Percentiles rank a stretch among this genome's conserved stretches.
Evolutionary conservation across 1,140 invertebrate genomes (phyloP).

Genomic region (Drosophila nikananu): DNA sequence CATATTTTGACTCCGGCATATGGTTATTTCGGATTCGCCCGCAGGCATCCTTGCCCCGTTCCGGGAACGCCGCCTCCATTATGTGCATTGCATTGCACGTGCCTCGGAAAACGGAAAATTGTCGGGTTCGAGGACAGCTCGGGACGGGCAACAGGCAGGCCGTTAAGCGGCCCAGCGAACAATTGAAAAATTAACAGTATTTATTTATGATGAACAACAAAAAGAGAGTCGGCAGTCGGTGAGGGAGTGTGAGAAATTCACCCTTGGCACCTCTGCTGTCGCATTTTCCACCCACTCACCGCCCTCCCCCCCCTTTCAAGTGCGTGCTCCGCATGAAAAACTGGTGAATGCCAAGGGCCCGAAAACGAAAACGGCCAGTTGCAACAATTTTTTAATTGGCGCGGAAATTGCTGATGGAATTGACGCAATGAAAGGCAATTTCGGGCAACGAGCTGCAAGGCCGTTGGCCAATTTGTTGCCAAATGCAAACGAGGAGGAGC

Average conservation of each 20-base stretch:
- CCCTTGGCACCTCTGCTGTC: too few species aligned
- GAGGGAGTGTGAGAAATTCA: neutral
- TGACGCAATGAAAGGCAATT: slow-evolving; percentile 70
- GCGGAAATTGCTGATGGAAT: slow-evolving; percentile 77
- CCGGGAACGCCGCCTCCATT: slow-evolving; percentile 22
- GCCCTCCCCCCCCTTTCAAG: neutral
- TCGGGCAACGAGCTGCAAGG: slow-evolving; percentile 38
- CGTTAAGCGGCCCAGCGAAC: slow-evolving; percentile 66
- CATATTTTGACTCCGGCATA: slow-evolving; percentile 52
- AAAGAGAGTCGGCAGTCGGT: too few species aligned
- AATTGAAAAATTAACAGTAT: slow-evolving; percentile 84
- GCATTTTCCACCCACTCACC: slow-evolving; percentile 14
- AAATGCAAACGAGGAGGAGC: slow-evolving; percentile 33
- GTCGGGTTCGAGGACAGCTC: neutral
- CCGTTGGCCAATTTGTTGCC: slow-evolving; percentile 48
- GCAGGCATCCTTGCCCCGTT: slow-evolving; percentile 18
- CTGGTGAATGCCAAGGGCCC: slow-evolving; percentile 47
- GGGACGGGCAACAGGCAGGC: slow-evolving; percentile 17
- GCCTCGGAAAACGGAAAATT: slow-evolving; percentile 23
- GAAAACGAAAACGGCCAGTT: slow-evolving; percentile 44
- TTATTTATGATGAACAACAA: slow-evolving; percentile 77
- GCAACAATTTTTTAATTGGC: slow-evolving; percentile 77
- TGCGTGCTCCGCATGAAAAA: slow-evolving; percentile 74
- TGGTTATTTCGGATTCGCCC: slow-evolving; percentile 27
- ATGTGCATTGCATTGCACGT: slow-evolving; percentile 56